Evolutionary conservation across 1,140 invertebrate genomes (phyloP), one percentile per base, ranked within the genome.

Genomic region (Andricus grossulariae): DNA sequence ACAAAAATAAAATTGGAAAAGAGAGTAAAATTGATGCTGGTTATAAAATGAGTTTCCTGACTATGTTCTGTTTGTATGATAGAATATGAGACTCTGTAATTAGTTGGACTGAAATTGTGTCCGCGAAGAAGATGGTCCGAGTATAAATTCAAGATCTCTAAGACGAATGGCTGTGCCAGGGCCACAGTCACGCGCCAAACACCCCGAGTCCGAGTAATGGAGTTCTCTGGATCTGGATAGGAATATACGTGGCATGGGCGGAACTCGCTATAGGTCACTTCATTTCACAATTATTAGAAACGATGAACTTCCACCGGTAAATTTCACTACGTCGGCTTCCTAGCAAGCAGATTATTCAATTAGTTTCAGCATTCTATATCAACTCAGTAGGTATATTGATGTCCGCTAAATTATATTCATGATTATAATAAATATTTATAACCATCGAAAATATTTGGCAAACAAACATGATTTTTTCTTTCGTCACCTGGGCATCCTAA

Each of bases 151-250:
- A 6, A 39, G 39, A 39, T 39, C 85, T 66, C 77, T 76, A 50
- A 32, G 72, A 72, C 75, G 76, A 79, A 83, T 82, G 80, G 73
- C 80, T 83, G 74, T 77, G 76, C 81, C 81, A 85, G 74, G 74
- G 76, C 81, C 81, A 85, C 85, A 85, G 77, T 85, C 83, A 72
- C 54, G 57, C 72, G 50, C 77, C 71, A 75, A 85, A 83, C 81
- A 76, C 60, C 85, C 84, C 82, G 54, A 70, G 60, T 66, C 39
- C 60, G 39, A 39, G 60, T 66, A 66, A 66, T 66, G 32, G 32
- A 66, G 60, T 66, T 66, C 60, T 32, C 60, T 66, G 39, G 32
- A 19, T 32, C 25, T 32, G 25, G 25, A 32, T 32, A 32, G 25
- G 25, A 32, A 66, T 66, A 25, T 66, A 66, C 57, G 57, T 66